phyloP scores from a whole-genome alignment of 2,888 invertebrate genomes.

The Adelognathus sp. region DNA sequence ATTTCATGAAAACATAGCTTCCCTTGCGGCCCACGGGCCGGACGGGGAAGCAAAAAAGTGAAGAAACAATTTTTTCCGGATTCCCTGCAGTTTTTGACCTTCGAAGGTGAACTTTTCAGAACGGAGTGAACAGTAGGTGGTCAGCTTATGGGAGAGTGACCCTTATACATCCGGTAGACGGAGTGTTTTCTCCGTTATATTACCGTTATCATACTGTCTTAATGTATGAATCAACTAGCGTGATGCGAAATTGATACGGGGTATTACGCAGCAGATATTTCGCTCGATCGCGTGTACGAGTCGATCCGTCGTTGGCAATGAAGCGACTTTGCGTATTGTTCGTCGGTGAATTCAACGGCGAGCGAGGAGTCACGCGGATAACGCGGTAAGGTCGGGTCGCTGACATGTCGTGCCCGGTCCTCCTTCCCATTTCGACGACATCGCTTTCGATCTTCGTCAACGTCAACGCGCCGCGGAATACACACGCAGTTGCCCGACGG shows the following conservation, averaged over 20 bases:
- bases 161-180: no score
- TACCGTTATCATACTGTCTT: neutral
- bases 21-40: no score
- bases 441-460: conserved; percentile 56
- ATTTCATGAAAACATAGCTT: no score
- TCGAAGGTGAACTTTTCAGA: no score
- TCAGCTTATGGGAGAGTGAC: no score
- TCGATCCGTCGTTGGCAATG: conserved; percentile 41
- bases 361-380: conserved; percentile 38
- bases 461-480: neutral
- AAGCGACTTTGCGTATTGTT: neutral
- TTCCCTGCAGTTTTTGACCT: neutral
- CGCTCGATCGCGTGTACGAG: conserved; percentile 29
- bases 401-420: no score
- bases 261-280: neutral
- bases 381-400: conserved; percentile 8
- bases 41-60: no score
- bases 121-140: no score
- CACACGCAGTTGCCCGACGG: neutral
- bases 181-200: neutral
- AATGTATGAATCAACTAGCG: neutral
- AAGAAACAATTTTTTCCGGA: no score
- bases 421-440: conserved; percentile 23
- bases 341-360: neutral
- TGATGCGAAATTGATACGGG: conserved; percentile 15